A percentile compares a stretch with the other conserved stretches of the same genome.
These are phyloP conservation scores for Poeciliopsis infans DNA, from an alignment of 2,797 vertebrate species.

Conservation along the genomic window DNA sequence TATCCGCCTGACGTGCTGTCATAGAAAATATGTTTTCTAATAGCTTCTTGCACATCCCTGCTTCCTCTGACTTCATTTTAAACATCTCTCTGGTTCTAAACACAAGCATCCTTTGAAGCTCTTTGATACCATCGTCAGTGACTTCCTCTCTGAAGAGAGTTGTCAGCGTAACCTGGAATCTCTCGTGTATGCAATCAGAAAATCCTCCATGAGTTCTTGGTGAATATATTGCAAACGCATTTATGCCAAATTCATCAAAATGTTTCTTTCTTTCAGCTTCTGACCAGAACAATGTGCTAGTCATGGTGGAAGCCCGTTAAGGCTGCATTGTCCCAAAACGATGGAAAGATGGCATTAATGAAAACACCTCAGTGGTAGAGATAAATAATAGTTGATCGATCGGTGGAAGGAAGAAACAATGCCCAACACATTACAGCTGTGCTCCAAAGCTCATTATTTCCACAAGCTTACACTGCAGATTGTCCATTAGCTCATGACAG, in stretches of 20 bases:
- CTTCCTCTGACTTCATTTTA: too few relatives aligned
- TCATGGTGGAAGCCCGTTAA: neutral
- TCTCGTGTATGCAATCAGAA: neutral
- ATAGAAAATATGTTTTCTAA: neutral
- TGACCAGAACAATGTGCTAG: neutral
- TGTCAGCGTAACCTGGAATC: neutral
- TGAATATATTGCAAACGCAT: neutral
- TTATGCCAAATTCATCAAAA: neutral
- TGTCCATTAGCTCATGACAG: conserved; percentile 1
- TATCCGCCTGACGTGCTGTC: neutral
- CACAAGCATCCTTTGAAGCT: neutral
- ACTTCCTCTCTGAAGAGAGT: neutral
- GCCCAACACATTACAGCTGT: neutral
- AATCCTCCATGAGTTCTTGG: neutral
- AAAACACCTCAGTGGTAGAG: neutral
- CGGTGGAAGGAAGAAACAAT: neutral
- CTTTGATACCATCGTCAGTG: neutral
- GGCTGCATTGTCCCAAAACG: neutral
- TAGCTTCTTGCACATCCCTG: too few relatives aligned
- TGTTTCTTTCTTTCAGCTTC: neutral
- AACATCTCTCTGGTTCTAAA: too few relatives aligned
- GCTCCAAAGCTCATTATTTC: neutral
- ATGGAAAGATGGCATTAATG: neutral
- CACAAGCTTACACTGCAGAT: neutral
- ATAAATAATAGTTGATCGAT: neutral